Evolutionary conservation across 2,113 vertebrate genomes (phyloP).

Genomic region (Takifugu bimaculatus): DNA sequence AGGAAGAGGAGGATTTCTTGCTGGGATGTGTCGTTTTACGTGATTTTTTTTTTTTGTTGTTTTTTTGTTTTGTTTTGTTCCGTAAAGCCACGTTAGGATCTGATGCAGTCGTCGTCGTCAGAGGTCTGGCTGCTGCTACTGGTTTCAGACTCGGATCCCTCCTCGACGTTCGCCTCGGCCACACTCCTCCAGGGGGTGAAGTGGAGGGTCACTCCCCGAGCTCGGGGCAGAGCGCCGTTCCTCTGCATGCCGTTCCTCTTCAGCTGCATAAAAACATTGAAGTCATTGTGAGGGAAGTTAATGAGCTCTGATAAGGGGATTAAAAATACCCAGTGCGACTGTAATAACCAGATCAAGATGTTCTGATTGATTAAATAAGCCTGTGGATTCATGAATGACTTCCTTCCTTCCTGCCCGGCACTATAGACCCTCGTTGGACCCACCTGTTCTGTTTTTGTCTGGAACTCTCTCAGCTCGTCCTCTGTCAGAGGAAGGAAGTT

Average conservation of each 20-base stretch:
- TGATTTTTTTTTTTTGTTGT: conserved; percentile 12
- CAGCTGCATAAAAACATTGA: conserved; percentile 71
- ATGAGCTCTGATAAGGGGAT: background rate
- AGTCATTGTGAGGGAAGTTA: background rate
- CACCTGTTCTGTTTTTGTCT: conserved; percentile 97
- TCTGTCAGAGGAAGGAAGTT: conserved; percentile 97
- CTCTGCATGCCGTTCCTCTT: conserved; percentile 90
- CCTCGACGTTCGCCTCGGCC: conserved; percentile 83
- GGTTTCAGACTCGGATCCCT: conserved; percentile 92
- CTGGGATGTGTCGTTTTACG: conserved; percentile 66
- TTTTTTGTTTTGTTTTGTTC: conserved; percentile 52
- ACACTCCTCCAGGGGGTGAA: conserved; percentile 91
- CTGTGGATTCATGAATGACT: too few relatives aligned
- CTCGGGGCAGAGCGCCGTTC: conserved; percentile 87
- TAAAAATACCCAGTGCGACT: too few relatives aligned
- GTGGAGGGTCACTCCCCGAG: conserved; percentile 82
- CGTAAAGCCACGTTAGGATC: conserved; percentile 84
- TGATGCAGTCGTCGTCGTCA: conserved; percentile 86
- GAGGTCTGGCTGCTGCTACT: conserved; percentile 91
- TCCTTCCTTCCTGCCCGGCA: too few relatives aligned
- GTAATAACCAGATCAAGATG: too few relatives aligned
- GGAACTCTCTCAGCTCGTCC: conserved; percentile 96
- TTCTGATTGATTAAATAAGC: too few relatives aligned
- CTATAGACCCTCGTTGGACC: background rate
- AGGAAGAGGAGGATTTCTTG: conserved; percentile 60